A percentile compares a stretch with the other conserved stretches of the same genome.
phyloP scores from a whole-genome alignment of 1,140 invertebrate species.

The Ladona fulva region DNA sequence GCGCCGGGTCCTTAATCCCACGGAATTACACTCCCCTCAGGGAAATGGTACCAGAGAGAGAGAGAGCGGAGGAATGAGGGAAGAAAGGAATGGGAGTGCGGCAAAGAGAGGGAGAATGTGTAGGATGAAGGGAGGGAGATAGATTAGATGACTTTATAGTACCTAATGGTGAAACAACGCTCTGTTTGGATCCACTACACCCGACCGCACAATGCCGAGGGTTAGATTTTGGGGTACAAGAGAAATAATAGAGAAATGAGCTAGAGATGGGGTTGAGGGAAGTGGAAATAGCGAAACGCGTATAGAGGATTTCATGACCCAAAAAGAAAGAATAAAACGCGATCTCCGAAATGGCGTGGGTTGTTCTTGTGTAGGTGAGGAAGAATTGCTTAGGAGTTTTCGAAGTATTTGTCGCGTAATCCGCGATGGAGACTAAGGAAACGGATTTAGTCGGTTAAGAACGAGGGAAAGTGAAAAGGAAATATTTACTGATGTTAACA shows the following conservation, averaged over 20 bases:
- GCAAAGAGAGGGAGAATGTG: not conserved
- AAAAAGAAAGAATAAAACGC: not conserved
- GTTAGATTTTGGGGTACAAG: not conserved
- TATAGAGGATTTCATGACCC: not conserved
- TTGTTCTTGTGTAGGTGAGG: too few species aligned
- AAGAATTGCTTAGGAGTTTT: too few species aligned
- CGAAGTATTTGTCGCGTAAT: too few species aligned
- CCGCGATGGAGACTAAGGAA: too few species aligned
- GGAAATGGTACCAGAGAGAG: not conserved
- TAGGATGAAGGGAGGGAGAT: not conserved
- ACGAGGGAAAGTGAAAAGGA: too few species aligned
- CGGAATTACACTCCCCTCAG: slow-evolving; percentile 2
- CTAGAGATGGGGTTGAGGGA: not conserved
- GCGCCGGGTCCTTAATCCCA: not conserved
- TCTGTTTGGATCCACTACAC: not conserved
- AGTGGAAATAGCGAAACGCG: not conserved
- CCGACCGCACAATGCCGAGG: not conserved
- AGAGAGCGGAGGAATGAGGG: not conserved
- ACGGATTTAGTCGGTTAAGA: too few species aligned
- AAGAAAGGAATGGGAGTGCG: not conserved
- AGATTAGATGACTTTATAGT: not conserved
- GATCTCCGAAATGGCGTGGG: not conserved
- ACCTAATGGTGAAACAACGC: not conserved
- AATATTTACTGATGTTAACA: too few species aligned
- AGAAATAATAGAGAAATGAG: not conserved